Percentiles rank a stretch among this genome's conserved stretches.
Evolutionary conservation across 2,888 invertebrate species (phyloP).

Genomic region (Drosophila monieri): DNA sequence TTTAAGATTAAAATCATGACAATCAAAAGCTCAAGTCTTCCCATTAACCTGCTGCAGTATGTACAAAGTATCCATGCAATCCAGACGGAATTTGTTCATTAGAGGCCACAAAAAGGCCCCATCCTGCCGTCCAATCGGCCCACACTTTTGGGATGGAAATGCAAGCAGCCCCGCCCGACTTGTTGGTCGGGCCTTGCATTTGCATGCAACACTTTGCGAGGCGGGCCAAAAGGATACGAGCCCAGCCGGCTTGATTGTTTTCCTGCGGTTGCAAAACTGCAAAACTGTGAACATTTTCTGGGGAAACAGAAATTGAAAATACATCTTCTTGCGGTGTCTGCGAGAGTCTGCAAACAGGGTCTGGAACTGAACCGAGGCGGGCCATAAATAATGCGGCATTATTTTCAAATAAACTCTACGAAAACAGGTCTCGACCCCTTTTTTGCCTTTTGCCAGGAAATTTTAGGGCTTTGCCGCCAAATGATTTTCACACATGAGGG

Average conservation of each 20-base stretch:
- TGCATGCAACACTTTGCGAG: slow-evolving; percentile 62
- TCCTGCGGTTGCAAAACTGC: slow-evolving; percentile 67
- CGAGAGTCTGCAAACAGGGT: slow-evolving; percentile 14
- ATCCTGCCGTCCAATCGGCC: slow-evolving; percentile 4
- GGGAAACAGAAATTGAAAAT: slow-evolving; percentile 61
- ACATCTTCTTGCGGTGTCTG: slow-evolving; percentile 40
- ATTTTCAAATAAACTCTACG: slow-evolving; percentile 77
- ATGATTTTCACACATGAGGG: slow-evolving; percentile 78
- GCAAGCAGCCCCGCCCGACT: slow-evolving; percentile 24
- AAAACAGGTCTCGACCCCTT: slow-evolving; percentile 25
- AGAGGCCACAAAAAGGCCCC: slow-evolving; percentile 24
- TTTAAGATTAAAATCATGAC: neutral
- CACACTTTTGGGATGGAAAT: slow-evolving; percentile 45
- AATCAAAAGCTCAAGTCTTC: neutral
- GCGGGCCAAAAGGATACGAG: slow-evolving; percentile 14
- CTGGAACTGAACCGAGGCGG: slow-evolving; percentile 47
- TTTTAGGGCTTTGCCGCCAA: slow-evolving; percentile 51
- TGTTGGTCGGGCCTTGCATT: slow-evolving; percentile 50
- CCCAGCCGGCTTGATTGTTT: slow-evolving; percentile 63
- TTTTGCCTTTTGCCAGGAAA: slow-evolving; percentile 6
- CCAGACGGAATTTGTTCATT: slow-evolving; percentile 53
- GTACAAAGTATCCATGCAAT: slow-evolving; percentile 11
- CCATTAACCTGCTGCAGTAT: slow-evolving; percentile 15
- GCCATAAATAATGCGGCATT: slow-evolving; percentile 78
- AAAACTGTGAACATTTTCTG: slow-evolving; percentile 50